Evolutionary conservation across 1,140 invertebrate genomes (phyloP), one percentile per base, ranked within the genome.

Genomic region (Propsilocerus akamusi): DNA sequence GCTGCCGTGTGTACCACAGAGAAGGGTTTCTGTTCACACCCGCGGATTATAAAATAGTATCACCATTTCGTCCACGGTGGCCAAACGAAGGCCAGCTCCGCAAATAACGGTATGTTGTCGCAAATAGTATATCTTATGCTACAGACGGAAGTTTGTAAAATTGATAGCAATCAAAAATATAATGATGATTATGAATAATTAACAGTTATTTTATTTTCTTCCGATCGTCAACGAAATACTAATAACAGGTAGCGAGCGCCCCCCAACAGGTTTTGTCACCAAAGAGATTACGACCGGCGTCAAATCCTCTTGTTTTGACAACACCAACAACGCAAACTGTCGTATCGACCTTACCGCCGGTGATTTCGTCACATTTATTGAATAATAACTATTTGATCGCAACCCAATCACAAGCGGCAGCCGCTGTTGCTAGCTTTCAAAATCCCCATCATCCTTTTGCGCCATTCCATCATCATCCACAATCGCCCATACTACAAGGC

Each of bases 21-120:
- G n/a, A n/a, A n/a, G 34, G 34, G 34, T 20, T 17, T 41, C 34
- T 41, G 22, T 41, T 41, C 14, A n/a, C 22, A 41, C 34, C 34
- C 34, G 14, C 34, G 34, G 34, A 20, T 41, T 41, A 41, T 41
- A 17, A 41, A 41, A 41, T 41, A 41, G 34, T 20, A 20, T 65
- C 63, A 65, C 63, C 63, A 65, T 65, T 65, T 65, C 63, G 63
- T 65, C 63, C 59, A 64, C 65, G 61, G 63, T 63, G 63, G 65
- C 65, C 59, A 65, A 65, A 65, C 63, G 63, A 58, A 65, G 63
- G 63, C 63, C 63, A 59, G 63, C 63, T 63, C 63, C 63, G 63
- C 63, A 65, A 60, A 65, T 63, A 63, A 60, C 63, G 34, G 34
- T 41, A 20, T 7, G 34, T n/a, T n/a, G n/a, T n/a, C n/a, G n/a